phyloP scores from a whole-genome alignment of 2,113 vertebrate genomes.

The Percopsis transmontana region DNA sequence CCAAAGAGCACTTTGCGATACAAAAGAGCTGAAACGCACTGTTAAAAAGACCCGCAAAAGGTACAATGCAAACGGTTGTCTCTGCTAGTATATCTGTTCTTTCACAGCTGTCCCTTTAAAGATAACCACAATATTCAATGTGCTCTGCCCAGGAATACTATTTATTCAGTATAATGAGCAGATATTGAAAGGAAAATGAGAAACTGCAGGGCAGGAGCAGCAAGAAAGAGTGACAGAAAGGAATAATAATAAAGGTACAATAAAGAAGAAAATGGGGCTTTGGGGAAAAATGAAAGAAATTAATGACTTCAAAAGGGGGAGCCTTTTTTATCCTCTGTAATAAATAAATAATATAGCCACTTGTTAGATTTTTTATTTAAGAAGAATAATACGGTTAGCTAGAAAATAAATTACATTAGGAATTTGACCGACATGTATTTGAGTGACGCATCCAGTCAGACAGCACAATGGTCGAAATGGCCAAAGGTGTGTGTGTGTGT shows the following conservation, averaged over 20 bases:
- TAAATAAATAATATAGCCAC: constrained; percentile 48
- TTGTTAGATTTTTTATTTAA: constrained; percentile 7
- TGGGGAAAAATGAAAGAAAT: constrained; percentile 44
- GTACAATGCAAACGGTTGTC: constrained; percentile 45
- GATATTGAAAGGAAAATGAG: constrained; percentile 67
- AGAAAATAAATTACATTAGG: too few relatives aligned
- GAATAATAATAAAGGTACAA: constrained; percentile 56
- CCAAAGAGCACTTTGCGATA: too few relatives aligned
- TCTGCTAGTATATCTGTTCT: constrained; percentile 51
- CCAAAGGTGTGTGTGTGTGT: too few relatives aligned
- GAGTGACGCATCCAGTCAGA: too few relatives aligned
- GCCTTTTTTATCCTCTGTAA: neutral
- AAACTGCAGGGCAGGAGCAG: constrained; percentile 38
- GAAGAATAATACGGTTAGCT: too few relatives aligned
- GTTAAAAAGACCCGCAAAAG: constrained; percentile 19
- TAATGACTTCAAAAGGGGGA: constrained; percentile 54
- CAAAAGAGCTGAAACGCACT: neutral
- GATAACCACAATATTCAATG: constrained; percentile 66
- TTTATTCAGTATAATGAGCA: constrained; percentile 71
- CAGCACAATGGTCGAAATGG: too few relatives aligned
- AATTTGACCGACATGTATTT: too few relatives aligned
- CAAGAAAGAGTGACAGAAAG: constrained; percentile 35
- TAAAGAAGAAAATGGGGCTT: constrained; percentile 32
- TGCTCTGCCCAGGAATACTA: constrained; percentile 40
- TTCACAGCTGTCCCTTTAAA: constrained; percentile 73